Evolutionary conservation across 2,797 vertebrate species (phyloP), one percentile per base, ranked within the genome.

Genomic region (Hoplostethus mediterraneus): DNA sequence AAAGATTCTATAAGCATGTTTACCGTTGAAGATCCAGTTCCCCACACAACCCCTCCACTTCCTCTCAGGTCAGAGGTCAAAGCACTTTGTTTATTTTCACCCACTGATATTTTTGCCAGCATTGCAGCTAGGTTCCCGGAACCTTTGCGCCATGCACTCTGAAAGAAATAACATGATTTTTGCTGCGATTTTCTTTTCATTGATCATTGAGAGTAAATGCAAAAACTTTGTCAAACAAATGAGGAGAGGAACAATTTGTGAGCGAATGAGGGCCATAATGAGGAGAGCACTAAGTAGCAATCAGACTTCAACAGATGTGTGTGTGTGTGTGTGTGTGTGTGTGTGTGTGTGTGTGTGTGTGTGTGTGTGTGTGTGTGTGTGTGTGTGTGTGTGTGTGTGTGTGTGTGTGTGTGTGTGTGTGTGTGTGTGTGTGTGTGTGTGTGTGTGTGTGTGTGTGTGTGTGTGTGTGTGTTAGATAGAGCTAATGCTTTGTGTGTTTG

Each of bases 231-330:
- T 82, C 49, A 21, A 67, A 81, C 55, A 69, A 67, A 72, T 67
- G 80, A 78, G 56, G 57, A 48, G 38, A 62, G 42, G 28, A 67
- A 58, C 74, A 77, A 55, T 80, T 78, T 84, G 33, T 69, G 9
- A 78, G 64, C 7, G 60, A 79, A 40, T 75, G 52, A 75, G 75
- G 58, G 67, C 61, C 40, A 70, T 73, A 73, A 69, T 80, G 68
- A 84, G 25, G 47, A 80, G 73, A 73, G 47, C 58, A 68, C 65
- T 83, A 73, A 87, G 87, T 86, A 83, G 85, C 76, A 86, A 86
- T 90, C 85, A 86, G 60, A 63, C 21, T 63, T 61, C 58, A 81
- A 63, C 84, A 89, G 80, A 86, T 87, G 77, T 69, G 70, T 77
- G 72, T 70, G 73, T 82, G 58, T 67, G 66, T 77, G 42, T 76